Evolutionary conservation across 37 sponge, comb jelly and placozoan species (phyloP), one percentile per base, ranked within the genome.

Genomic region (Corticium candelabrum): DNA sequence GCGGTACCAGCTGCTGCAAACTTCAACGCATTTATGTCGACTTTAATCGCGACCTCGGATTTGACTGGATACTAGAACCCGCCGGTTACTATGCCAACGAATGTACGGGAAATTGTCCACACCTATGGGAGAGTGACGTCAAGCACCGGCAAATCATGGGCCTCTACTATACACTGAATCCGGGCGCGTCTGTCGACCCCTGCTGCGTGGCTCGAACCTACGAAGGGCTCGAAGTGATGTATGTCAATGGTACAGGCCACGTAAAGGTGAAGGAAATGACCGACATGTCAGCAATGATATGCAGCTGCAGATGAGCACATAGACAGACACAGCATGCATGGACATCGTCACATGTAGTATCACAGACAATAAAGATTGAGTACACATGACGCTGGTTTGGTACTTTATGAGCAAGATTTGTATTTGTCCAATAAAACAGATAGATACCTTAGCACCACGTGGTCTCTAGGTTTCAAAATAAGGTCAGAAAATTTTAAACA

Each of bases 231-330:
- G 62, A 50, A 11, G 62, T 50, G 11, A 11, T 50, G 21, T 50
- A 50, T 50, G 62, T 50, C 11, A 50, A 11, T 21, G 62, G 21
- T 21, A 50, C 11, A 50, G 62, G 62, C 62, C 11, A 21, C 15
- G 15, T 50, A 50, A 50, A 50, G 21, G 62, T 50, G 62, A 50
- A 50, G 62, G 62, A 50, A 50, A 50, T 50, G 62, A 50, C 62
- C 21, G 62, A 50, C 62, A 50, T 50, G 62, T 27, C 21, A 27
- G 62, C 62, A 50, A 21, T 21, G 11, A 21, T 27, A 50, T 50
- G 62, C 62, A 50, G 15, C 15, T 50, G 62, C 21, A 50, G 62
- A 50, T 50, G n/a, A n/a, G n/a, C n/a, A n/a, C n/a, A n/a, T n/a
- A n/a, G n/a, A n/a, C n/a, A n/a, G n/a, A n/a, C n/a, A n/a, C n/a